Evolutionary conservation across 2,888 invertebrate species (phyloP).

Genomic region (Diloba caeruleocephala): DNA sequence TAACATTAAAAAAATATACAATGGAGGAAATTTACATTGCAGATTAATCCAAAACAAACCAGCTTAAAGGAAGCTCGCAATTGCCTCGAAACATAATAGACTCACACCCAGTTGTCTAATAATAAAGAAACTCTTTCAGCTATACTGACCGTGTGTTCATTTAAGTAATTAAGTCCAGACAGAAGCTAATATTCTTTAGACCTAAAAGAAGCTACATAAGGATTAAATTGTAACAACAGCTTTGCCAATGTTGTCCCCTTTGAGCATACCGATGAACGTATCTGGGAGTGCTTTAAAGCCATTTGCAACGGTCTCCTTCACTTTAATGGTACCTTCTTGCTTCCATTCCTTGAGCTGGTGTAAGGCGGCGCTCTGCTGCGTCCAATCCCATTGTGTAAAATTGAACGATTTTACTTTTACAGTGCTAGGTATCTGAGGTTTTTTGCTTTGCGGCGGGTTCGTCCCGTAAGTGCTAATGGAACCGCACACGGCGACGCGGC

Average conservation of each 20-base stretch:
- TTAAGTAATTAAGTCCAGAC: slow-evolving; percentile 9
- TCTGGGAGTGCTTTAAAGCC: slow-evolving; percentile 67
- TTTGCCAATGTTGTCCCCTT: slow-evolving; percentile 62
- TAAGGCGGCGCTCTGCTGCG: slow-evolving; percentile 54
- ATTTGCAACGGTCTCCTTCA: slow-evolving; percentile 63
- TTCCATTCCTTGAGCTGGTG: slow-evolving; percentile 63
- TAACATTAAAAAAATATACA: slow-evolving; percentile 9
- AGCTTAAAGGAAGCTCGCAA: slow-evolving; percentile 16
- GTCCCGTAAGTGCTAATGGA: slow-evolving; percentile 88
- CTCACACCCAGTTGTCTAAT: slow-evolving; percentile 21
- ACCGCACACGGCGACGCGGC: slow-evolving; percentile 90
- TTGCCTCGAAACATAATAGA: slow-evolving; percentile 26
- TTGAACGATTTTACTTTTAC: slow-evolving; percentile 61
- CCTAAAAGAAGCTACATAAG: slow-evolving; percentile 36
- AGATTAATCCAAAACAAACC: slow-evolving; percentile 11
- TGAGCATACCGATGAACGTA: slow-evolving; percentile 58
- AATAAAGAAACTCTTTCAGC: slow-evolving; percentile 37
- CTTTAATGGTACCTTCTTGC: slow-evolving; percentile 59
- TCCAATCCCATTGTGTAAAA: slow-evolving; percentile 65
- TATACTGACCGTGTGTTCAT: slow-evolving; percentile 8
- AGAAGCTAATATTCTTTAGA: slow-evolving; percentile 11
- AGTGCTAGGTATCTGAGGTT: slow-evolving; percentile 34
- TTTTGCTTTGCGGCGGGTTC: slow-evolving; percentile 15
- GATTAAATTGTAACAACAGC: slow-evolving; percentile 63
- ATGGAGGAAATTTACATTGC: slow-evolving; percentile 5